phyloP scores from a whole-genome alignment of 2,888 invertebrate genomes.

The Clitarchus hookeri region DNA sequence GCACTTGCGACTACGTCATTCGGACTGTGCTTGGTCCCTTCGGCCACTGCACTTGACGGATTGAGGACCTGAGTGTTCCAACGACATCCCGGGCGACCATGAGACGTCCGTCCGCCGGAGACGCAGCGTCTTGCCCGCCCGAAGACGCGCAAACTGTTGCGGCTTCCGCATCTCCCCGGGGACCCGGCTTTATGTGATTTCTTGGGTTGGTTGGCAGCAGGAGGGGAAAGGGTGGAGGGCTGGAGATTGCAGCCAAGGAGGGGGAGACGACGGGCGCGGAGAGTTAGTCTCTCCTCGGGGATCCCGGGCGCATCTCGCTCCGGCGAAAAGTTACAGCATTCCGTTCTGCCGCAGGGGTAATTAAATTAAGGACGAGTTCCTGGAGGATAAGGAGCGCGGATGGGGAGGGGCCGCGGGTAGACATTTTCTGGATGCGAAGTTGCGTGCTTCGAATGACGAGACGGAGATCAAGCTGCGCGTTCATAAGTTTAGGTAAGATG shows the following conservation, averaged over 20 bases:
- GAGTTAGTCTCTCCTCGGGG: slow-evolving; percentile 14
- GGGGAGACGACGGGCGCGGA: not conserved
- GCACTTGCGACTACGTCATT: too few species aligned
- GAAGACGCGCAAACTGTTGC: slow-evolving; percentile 17
- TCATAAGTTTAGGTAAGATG: not conserved
- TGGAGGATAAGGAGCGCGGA: not conserved
- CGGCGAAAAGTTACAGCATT: slow-evolving; percentile 14
- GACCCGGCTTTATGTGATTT: slow-evolving; percentile 15
- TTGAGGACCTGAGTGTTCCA: too few species aligned
- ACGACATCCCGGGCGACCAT: not conserved
- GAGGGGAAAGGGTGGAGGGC: not conserved
- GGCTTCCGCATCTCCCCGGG: not conserved
- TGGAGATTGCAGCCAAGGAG: slow-evolving; percentile 3
- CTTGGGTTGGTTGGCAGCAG: not conserved
- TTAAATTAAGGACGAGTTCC: slow-evolving; percentile 14
- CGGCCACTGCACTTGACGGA: too few species aligned
- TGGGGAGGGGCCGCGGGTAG: not conserved
- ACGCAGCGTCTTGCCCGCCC: too few species aligned
- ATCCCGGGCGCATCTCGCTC: not conserved
- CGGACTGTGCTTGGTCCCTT: too few species aligned
- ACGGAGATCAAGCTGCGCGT: not conserved
- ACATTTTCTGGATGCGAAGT: slow-evolving; percentile 2
- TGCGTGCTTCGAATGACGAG: not conserved
- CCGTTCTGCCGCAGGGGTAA: slow-evolving; percentile 14
- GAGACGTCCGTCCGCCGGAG: not conserved